Evolutionary conservation across 2,888 invertebrate genomes (phyloP), one percentile per base, ranked within the genome.

Genomic region (Folsomia manolachei): DNA sequence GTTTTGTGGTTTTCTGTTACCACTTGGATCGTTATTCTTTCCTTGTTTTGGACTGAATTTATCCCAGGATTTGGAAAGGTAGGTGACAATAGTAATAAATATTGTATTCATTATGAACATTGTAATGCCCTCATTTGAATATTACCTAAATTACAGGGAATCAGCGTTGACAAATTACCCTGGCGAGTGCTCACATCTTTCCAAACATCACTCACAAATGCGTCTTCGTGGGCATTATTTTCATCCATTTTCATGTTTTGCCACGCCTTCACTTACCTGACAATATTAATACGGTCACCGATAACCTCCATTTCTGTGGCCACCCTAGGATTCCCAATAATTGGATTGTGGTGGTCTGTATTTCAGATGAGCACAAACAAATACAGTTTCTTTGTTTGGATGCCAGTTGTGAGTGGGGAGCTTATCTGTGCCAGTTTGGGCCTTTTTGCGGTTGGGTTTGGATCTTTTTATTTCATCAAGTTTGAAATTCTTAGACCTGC

Each of bases 331-430:
- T 75, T 78, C 21, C 78, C 78, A 7, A 63, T 76, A 4, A 68
- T 75, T 4, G 75, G 73, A 18, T 39, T 78, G 11, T 78, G 75
- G 75, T 78, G 78, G 78, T 78, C 78, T 11, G 66, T 76, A 18
- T 73, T 78, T 63, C 75, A 76, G 71, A 74, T 76, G 18, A 65
- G 65, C 14, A 51, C 51, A 19, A n/a, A n/a, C n/a, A n/a, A n/a
- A n/a, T 24, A 63, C 70, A 73, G 71, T 51, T 63, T 75, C 24
- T 71, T 78, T 24, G 71, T 78, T 24, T 88, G 87, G 87, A 84
- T 86, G 70, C 88, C 88, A n/a, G 85, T 86, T 19, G 84, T 88
- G 69, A 86, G 87, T 2, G 88, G 88, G n/a, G 88, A 88, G 81
- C 82, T 88, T 24, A 87, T 88, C 71, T 88, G 88, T 81, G 87